These are phyloP conservation scores for Diplogasteroides magnus DNA, from an alignment of 1,140 invertebrate genomes.

Conservation along the genomic window DNA sequence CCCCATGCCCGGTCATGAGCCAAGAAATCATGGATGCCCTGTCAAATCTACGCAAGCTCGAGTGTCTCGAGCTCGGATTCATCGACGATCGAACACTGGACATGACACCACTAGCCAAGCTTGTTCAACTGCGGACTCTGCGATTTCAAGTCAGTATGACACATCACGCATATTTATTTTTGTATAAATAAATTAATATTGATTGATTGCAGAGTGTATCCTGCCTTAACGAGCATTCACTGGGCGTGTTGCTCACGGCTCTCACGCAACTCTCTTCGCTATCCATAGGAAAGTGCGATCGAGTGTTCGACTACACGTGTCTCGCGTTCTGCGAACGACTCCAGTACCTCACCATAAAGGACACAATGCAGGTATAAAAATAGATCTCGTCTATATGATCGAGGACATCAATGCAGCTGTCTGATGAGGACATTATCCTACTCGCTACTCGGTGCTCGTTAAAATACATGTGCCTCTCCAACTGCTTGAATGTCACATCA, in stretches of 20 bases:
- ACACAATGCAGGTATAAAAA: background rate
- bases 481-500: constrained; percentile 14
- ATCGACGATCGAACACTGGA: background rate
- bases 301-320: constrained; percentile 18
- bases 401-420: background rate
- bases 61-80: background rate
- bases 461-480: background rate
- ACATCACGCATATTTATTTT: too few relatives aligned
- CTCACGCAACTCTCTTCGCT: constrained; percentile 6
- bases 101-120: background rate
- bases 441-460: constrained; percentile 6
- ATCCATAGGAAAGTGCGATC: constrained; percentile 21
- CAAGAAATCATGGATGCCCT: constrained; percentile 1
- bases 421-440: constrained; percentile 12
- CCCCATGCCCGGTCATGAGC: background rate
- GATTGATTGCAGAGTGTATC: constrained; percentile 1
- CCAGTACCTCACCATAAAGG: constrained; percentile 5
- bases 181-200: background rate
- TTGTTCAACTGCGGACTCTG: background rate
- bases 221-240: background rate
- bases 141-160: background rate
- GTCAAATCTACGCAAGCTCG: background rate
- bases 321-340: constrained; percentile 11
- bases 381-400: background rate
- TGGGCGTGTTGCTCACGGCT: constrained; percentile 4